Conservation (phyloP, 2,113 vertebrate genomes). For the Machaerirhynchus nigripectus region DNA sequence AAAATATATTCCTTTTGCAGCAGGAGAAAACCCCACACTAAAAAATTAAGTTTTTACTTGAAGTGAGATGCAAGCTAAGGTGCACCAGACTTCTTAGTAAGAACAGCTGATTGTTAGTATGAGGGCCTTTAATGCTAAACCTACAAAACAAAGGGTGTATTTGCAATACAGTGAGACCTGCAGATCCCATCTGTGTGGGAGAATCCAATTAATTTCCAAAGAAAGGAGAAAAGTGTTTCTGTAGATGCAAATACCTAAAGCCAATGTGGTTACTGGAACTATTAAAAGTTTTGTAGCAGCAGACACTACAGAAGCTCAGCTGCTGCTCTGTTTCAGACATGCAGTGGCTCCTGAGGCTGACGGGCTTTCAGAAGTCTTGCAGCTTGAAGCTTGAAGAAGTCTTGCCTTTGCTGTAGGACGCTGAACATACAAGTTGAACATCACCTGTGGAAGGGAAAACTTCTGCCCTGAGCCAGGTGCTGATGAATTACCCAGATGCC, state of each 20-base stretch:
- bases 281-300: not conserved
- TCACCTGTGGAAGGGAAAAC: not conserved
- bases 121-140: not conserved
- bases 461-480: not conserved
- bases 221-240: not conserved
- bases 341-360: not conserved
- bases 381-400: no score
- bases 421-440: not conserved
- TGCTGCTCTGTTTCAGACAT: not conserved
- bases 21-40: no score
- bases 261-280: not conserved
- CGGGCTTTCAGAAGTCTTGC: no score
- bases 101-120: not conserved
- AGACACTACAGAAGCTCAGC: not conserved
- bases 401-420: not conserved
- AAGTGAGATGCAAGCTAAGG: not conserved
- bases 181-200: not conserved
- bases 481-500: conserved; percentile 37
- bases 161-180: not conserved
- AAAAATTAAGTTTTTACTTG: not conserved
- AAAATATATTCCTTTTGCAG: not conserved
- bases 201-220: not conserved
- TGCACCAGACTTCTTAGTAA: not conserved
- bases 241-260: not conserved
- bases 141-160: not conserved